These are phyloP conservation scores for Leptatherina wallacei DNA, from an alignment of 2,797 vertebrate genomes.

Conservation along the genomic window DNA sequence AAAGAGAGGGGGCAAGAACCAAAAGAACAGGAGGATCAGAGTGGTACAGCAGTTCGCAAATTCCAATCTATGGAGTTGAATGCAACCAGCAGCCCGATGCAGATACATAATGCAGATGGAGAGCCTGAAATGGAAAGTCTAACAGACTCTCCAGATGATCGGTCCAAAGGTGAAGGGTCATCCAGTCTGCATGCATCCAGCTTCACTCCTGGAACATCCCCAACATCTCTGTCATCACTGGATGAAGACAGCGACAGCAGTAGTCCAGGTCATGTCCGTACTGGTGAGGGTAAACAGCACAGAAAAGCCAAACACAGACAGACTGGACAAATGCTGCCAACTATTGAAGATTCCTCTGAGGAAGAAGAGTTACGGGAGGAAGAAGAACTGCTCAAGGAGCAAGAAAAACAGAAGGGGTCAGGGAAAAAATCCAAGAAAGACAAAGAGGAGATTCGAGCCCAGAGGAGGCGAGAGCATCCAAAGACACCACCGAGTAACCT, in stretches of 20 bases:
- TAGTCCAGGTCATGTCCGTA: slow-evolving; percentile 91
- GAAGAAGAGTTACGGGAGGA: slow-evolving; percentile 97
- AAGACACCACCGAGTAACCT: slow-evolving; percentile 97
- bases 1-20: slow-evolving; percentile 73
- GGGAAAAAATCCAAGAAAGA: slow-evolving; percentile 98
- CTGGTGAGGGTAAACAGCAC: slow-evolving; percentile 93
- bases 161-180: slow-evolving; percentile 95
- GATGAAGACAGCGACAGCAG: slow-evolving; percentile 99
- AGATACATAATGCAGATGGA: slow-evolving; percentile 80
- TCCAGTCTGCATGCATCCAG: slow-evolving; percentile 97
- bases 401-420: slow-evolving; percentile 94
- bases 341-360: slow-evolving; percentile 98
- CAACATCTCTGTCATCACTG: slow-evolving; percentile 96
- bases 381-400: slow-evolving; percentile 94
- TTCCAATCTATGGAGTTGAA: slow-evolving; percentile 97
- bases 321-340: slow-evolving; percentile 93
- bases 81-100: slow-evolving; percentile 83
- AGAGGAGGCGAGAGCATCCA: slow-evolving; percentile 92
- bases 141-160: slow-evolving; percentile 98
- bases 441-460: slow-evolving; percentile 95
- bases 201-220: slow-evolving; percentile 98
- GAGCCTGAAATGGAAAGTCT: slow-evolving; percentile 94
- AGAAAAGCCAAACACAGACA: slow-evolving; percentile 96
- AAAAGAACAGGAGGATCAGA: slow-evolving; percentile 85
- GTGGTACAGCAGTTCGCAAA: slow-evolving; percentile 87